Evolutionary conservation across 2,797 vertebrate genomes (phyloP).

Genomic region (Clarias laeviceps): DNA sequence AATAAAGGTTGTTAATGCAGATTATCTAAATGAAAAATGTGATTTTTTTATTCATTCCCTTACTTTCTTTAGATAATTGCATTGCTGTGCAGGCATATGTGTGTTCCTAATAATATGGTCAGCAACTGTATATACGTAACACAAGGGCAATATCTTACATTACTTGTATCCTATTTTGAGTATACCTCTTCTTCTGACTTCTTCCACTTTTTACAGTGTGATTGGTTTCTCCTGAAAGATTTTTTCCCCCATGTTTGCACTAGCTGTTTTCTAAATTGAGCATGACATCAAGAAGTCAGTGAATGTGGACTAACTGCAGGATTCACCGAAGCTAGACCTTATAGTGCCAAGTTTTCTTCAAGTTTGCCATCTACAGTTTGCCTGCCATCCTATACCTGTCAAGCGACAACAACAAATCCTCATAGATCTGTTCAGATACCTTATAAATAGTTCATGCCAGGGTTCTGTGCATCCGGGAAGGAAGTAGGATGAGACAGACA

Average conservation of each 20-base stretch:
- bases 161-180: conserved; percentile 39
- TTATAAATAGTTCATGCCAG: neutral
- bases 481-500: neutral
- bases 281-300: neutral
- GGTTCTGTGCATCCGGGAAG: neutral
- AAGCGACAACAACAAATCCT: neutral
- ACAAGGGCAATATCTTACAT: conserved; percentile 33
- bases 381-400: neutral
- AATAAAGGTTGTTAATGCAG: conserved; percentile 41
- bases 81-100: neutral
- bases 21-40: conserved; percentile 11
- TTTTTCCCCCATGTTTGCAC: neutral
- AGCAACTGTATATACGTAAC: conserved; percentile 2
- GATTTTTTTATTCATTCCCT: neutral
- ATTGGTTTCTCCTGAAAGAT: neutral
- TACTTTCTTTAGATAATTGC: neutral
- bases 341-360: neutral
- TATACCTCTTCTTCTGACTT: neutral
- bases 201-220: neutral
- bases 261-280: neutral
- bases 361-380: neutral
- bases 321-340: neutral
- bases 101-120: neutral
- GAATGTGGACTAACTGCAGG: neutral
- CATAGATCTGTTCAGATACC: neutral